Base-by-base conservation (phyloP, 2,888 invertebrate genomes). In the Panzeria rudis region DNA sequence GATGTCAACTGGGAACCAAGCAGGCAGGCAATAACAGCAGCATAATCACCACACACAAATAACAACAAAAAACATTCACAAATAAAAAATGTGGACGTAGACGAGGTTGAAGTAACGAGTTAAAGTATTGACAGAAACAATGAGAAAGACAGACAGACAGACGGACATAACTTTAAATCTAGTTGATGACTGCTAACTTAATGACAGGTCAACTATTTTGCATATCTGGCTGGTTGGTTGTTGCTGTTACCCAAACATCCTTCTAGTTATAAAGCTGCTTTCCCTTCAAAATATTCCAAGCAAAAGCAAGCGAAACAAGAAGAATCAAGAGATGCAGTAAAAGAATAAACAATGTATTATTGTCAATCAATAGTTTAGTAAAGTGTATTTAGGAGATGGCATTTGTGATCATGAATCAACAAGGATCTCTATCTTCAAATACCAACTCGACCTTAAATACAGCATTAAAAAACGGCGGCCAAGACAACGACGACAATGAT, bases 201-300 rank as follows among this genome's bases (percentile, higher is more conserved):
- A 87, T 89, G 91, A 89, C 90, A 90, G 91, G 91, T 91, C 91
- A 91, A 91, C 91, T 91, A 91, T 90, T 91, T 91, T 91, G 91
- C 91, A 91, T 91, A 91, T 90, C 89, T 91, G 66, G 23, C 47
- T 62, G 52, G 17, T 11, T 61, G 56, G 20, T 5, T 35, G 54
- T 47, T 62, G 54, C n/a, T 62, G 35, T 29, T 68, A 52, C 25
- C 15, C 44, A 61, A 35, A 44, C 61, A 77, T 82, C 52, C 79
- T 50, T 73, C 62, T 35, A 52, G 38, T 47, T 13, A 15, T 54
- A 54, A 20, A 20, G 17, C n/a, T 69, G 68, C 68, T 78, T 69
- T 78, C 69, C 61, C 61, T 69, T 69, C 38, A 62, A 62, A 29
- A 17, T 50, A 47, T 29, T 17, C 7, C 44, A 76, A 71, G 38